Evolutionary conservation across 2,888 invertebrate genomes (phyloP).

Genomic region (Hirtodrosophila duncani): DNA sequence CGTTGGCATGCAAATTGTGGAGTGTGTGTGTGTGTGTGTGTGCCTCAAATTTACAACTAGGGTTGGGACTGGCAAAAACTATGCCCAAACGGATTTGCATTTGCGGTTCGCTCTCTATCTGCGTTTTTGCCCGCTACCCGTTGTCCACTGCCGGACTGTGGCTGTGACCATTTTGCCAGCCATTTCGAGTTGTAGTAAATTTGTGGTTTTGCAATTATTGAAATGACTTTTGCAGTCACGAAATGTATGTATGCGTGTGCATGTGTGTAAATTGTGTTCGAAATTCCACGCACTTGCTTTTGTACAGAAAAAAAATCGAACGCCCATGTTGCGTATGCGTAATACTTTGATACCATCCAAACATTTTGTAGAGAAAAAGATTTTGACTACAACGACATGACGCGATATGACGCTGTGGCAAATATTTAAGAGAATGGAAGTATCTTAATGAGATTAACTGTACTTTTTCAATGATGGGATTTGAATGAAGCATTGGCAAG

Average conservation of each 20-base stretch:
- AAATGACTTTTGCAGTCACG: constrained; percentile 70
- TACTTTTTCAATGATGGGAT: too few species aligned
- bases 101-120: constrained; percentile 55
- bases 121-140: constrained; percentile 35
- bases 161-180: constrained; percentile 53
- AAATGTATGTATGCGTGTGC: constrained; percentile 39
- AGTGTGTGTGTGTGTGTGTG: constrained; percentile 2
- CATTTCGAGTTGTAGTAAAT: constrained; percentile 74
- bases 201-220: constrained; percentile 77
- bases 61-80: constrained; percentile 42
- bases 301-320: too few species aligned
- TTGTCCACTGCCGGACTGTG: constrained; percentile 18
- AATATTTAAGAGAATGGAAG: too few species aligned
- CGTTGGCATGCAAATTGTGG: constrained; percentile 66
- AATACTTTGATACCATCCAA: constrained; percentile 19
- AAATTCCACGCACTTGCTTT: constrained; percentile 57
- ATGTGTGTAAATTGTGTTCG: constrained; percentile 31
- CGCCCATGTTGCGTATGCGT: too few species aligned
- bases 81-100: constrained; percentile 60
- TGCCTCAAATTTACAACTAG: constrained; percentile 56
- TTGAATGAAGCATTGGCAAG: too few species aligned
- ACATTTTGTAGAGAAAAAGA: too few species aligned
- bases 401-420: too few species aligned
- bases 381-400: too few species aligned
- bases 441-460: too few species aligned